phyloP scores from a whole-genome alignment of 1,140 invertebrate species.

The Meloidogyne hapla region DNA sequence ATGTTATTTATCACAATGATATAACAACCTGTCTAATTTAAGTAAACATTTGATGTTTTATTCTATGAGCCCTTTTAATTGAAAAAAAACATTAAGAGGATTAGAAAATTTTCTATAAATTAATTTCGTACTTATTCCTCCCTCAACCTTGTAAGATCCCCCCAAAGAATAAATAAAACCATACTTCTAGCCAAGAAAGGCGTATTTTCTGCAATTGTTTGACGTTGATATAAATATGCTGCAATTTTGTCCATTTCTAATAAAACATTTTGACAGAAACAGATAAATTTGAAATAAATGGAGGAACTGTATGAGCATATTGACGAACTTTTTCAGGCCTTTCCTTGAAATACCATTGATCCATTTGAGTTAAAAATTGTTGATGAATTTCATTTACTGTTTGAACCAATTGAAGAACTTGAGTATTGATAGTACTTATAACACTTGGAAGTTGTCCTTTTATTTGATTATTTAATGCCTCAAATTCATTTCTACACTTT shows the following conservation, averaged over 20 bases:
- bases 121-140: no score
- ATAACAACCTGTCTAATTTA: no score
- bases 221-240: slow-evolving; percentile 21
- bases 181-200: slow-evolving; percentile 10
- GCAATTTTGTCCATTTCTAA: slow-evolving; percentile 25
- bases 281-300: slow-evolving; percentile 22
- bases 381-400: slow-evolving; percentile 34
- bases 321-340: slow-evolving; percentile 30
- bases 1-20: no score
- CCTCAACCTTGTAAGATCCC: no score
- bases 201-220: slow-evolving; percentile 8
- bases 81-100: no score
- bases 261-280: slow-evolving; percentile 13
- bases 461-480: slow-evolving; percentile 48
- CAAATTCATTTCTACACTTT: slow-evolving; percentile 40
- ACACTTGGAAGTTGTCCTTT: slow-evolving; percentile 42
- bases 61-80: no score
- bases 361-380: slow-evolving; percentile 31
- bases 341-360: slow-evolving; percentile 35
- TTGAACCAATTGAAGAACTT: slow-evolving; percentile 32
- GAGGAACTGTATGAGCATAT: slow-evolving; percentile 5
- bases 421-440: slow-evolving; percentile 43
- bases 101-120: no score
- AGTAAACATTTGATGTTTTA: no score
- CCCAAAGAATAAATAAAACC: neutral